Evolutionary conservation across 2,888 invertebrate genomes (phyloP).

Genomic region (Meghimatium bilineatum): DNA sequence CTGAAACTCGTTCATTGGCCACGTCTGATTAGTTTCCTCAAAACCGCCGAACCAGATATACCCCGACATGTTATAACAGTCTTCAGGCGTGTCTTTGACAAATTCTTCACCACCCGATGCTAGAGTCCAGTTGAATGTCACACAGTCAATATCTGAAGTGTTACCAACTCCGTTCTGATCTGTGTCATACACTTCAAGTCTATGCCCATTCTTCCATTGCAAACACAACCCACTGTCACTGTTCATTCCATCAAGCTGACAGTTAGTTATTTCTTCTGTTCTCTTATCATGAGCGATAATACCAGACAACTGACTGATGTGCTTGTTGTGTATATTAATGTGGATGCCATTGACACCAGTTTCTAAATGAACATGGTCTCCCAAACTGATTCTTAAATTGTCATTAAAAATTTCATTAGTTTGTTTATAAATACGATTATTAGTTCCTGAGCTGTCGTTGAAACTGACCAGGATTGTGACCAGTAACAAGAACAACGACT

Average conservation of each 20-base stretch:
- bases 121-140: slow-evolving; percentile 22
- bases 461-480: no score
- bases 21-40: slow-evolving; percentile 38
- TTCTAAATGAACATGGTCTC: not conserved
- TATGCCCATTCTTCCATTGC: slow-evolving; percentile 3
- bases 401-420: not conserved
- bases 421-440: not conserved
- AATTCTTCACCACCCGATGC: not conserved
- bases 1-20: slow-evolving; percentile 48
- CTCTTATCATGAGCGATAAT: not conserved
- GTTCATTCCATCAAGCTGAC: not conserved
- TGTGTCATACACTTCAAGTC: slow-evolving; percentile 1
- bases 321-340: not conserved
- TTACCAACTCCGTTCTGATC: not conserved
- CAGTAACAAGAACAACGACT: not conserved
- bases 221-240: slow-evolving; percentile 11
- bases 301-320: not conserved
- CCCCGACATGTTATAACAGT: slow-evolving; percentile 46
- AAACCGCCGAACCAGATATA: slow-evolving; percentile 49
- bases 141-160: slow-evolving; percentile 9
- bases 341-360: not conserved
- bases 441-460: not conserved
- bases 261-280: not conserved
- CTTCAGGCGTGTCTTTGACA: slow-evolving; percentile 36
- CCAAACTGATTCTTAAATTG: not conserved